Conservation (phyloP, 2,797 vertebrate genomes). For the Gymnoscopelus microlampas region DNA sequence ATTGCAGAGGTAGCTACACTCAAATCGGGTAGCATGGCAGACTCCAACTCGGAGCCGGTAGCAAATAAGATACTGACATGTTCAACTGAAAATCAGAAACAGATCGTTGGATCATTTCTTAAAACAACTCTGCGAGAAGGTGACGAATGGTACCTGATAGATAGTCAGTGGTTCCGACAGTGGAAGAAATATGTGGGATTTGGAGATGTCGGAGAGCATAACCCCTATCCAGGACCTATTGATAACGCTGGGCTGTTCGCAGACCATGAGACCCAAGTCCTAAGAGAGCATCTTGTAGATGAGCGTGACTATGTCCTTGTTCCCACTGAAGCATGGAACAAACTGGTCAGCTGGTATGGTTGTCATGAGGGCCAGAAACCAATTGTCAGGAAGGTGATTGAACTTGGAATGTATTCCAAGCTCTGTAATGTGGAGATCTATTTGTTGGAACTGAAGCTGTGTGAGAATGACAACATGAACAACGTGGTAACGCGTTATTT, state of each 20-base stretch:
- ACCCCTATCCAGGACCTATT: slow-evolving; percentile 91
- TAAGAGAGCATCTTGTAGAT: slow-evolving; percentile 96
- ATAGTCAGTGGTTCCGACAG: slow-evolving; percentile 97
- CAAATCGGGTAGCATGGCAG: slow-evolving; percentile 84
- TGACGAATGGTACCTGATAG: slow-evolving; percentile 92
- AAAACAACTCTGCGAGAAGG: slow-evolving; percentile 83
- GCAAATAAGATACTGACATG: slow-evolving; percentile 76
- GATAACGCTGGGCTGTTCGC: slow-evolving; percentile 95
- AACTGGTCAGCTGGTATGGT: slow-evolving; percentile 91
- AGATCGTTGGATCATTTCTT: slow-evolving; percentile 81
- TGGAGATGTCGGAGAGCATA: slow-evolving; percentile 91
- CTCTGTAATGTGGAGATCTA: slow-evolving; percentile 99
- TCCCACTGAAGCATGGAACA: slow-evolving; percentile 94
- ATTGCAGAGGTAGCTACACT: slow-evolving; percentile 90
- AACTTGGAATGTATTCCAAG: slow-evolving; percentile 98
- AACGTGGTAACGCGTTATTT: slow-evolving; percentile 92
- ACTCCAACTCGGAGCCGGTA: slow-evolving; percentile 83
- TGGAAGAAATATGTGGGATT: slow-evolving; percentile 99
- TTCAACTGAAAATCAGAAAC: slow-evolving; percentile 84
- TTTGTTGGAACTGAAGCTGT: slow-evolving; percentile 94
- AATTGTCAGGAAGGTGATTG: slow-evolving; percentile 96
- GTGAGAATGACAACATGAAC: slow-evolving; percentile 91
- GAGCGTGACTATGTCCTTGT: slow-evolving; percentile 95
- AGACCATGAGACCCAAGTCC: slow-evolving; percentile 88
- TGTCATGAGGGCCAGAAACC: slow-evolving; percentile 91